These are phyloP conservation scores for Psix sp. DNA, from an alignment of 1,140 invertebrate genomes.

Conservation along the genomic window DNA sequence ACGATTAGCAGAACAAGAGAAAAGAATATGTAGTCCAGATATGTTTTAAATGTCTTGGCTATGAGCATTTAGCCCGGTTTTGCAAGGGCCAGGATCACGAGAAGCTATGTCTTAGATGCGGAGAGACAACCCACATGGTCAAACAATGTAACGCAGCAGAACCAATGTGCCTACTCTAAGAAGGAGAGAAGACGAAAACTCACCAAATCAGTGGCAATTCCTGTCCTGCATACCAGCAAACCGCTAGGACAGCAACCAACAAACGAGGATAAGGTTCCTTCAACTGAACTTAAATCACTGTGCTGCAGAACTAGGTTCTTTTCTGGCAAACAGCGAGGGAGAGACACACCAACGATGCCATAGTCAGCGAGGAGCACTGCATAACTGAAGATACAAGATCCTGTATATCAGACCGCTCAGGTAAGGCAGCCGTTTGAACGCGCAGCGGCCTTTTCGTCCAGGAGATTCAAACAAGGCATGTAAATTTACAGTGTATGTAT, in stretches of 20 bases:
- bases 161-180: no score
- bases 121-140: not conserved
- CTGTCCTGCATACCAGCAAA: not conserved
- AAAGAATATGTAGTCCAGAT: not conserved
- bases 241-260: not conserved
- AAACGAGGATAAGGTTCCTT: no score
- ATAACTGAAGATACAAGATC: not conserved
- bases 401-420: not conserved
- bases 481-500: not conserved
- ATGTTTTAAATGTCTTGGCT: constrained; percentile 4
- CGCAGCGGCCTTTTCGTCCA: not conserved
- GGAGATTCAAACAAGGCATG: not conserved
- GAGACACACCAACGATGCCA: no score
- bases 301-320: not conserved
- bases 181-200: not conserved
- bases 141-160: not conserved
- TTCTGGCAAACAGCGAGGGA: not conserved
- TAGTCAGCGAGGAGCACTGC: not conserved
- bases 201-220: not conserved
- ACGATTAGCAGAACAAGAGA: not conserved
- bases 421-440: not conserved
- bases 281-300: no score
- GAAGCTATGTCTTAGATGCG: not conserved
- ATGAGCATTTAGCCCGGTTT: no score
- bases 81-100: no score